Evolutionary conservation across 2,113 vertebrate species (phyloP).

Genomic region (Cottus gobio): DNA sequence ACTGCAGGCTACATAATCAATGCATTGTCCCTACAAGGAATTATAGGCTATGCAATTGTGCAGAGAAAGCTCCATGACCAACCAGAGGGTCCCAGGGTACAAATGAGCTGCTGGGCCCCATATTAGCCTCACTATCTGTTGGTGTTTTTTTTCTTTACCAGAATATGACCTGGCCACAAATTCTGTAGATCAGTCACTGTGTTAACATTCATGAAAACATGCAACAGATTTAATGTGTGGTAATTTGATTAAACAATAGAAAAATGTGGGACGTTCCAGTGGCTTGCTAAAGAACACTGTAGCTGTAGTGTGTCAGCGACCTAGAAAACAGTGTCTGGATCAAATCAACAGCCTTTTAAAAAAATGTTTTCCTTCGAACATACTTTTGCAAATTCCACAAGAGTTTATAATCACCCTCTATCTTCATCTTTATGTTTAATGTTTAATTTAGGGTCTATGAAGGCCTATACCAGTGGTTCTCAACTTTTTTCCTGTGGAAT

Average conservation of each 20-base stretch:
- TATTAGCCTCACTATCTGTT: background rate
- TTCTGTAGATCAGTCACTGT: background rate
- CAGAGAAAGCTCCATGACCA: background rate
- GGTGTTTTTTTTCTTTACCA: background rate
- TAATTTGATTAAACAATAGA: background rate
- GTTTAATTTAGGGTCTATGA: no score
- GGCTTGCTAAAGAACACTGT: background rate
- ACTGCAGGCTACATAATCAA: background rate
- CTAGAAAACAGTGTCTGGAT: background rate
- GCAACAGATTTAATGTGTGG: background rate
- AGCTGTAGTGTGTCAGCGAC: background rate
- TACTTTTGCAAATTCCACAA: background rate
- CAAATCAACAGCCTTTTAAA: background rate
- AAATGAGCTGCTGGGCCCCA: background rate
- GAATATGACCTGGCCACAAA: background rate
- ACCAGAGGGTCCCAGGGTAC: background rate
- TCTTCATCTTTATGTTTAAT: background rate
- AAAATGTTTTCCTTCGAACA: background rate
- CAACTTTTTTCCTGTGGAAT: no score
- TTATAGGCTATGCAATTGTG: background rate
- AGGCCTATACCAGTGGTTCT: no score
- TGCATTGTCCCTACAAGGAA: background rate
- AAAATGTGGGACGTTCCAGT: background rate
- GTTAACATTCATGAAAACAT: background rate
- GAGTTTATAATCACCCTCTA: background rate